Evolutionary conservation across 2,113 vertebrate species (phyloP), one percentile per base, ranked within the genome.

Genomic region (Syrrhaptes paradoxus): DNA sequence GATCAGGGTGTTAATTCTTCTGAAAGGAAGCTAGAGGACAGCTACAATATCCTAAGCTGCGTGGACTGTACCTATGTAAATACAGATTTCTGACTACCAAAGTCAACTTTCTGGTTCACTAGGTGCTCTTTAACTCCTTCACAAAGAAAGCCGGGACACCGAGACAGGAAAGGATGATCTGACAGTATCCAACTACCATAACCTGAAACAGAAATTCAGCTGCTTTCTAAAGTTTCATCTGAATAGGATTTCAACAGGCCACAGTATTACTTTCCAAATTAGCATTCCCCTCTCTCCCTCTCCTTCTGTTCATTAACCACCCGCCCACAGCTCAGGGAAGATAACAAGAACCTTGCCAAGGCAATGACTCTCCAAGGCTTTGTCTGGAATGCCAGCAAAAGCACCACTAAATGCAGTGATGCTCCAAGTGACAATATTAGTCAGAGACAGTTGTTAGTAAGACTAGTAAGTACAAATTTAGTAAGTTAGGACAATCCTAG

Each of bases 221-320:
- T 93, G 46, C 32, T 78, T 72, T 73, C 77, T 67, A 1, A 81
- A 73, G 45, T 48, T 92, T 81, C 72, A 79, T 38, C 68, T 89
- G 73, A 89, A 94, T 68, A 65, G 34, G 83, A 90, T 89, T 92
- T 67, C 73, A 92, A 78, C 36, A 67, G 86, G 78, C 25, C 87
- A 75, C 86, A 36, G 62, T 14, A 95, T 84, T 72, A 92, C 43
- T 62, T 88, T 20, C 16, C 66, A 89, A 84, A 92, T 89, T 55
- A 89, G 61, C 73, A 77, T 68, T 71, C 45, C n/a, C 36, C 34
- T 13, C n/a, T 25, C 89, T 17, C 41, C 41, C 51, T 32, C 26
- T 2, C 59, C 43, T 92, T 67, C 93, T 94, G 84, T 63, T 94
- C 87, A 94, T 89, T 85, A 96, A 85, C 55, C 65, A 87, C 48